A percentile compares a stretch with the other conserved stretches of the same genome.
These are phyloP conservation scores for Hydrotaea diabolus DNA, from an alignment of 2,888 invertebrate species.

Conservation along the genomic window DNA sequence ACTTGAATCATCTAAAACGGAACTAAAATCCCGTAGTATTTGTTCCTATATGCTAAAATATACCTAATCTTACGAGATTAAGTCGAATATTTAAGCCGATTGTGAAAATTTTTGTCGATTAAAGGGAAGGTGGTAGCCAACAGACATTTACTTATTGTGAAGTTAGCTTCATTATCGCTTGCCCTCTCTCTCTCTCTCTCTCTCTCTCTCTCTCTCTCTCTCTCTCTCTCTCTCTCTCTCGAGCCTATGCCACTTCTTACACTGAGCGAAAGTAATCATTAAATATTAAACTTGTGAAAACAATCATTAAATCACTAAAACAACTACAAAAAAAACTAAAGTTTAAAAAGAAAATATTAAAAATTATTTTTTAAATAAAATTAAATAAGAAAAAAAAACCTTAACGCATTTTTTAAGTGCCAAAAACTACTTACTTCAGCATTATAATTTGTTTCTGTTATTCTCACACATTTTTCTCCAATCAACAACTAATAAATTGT, in stretches of 20 bases:
- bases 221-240: neutral
- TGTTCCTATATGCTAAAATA: no score
- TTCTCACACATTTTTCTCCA: slow-evolving; percentile 36
- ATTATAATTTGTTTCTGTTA: slow-evolving; percentile 11
- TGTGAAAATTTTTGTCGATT: no score
- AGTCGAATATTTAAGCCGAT: no score
- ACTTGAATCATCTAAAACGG: no score
- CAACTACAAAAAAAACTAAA: slow-evolving; percentile 10
- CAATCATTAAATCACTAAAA: slow-evolving; percentile 58
- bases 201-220: slow-evolving; percentile 3
- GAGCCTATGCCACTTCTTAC: neutral
- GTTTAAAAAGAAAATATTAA: neutral
- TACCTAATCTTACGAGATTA: no score
- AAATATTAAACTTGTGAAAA: slow-evolving; percentile 48
- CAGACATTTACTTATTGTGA: no score
- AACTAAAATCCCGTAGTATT: no score
- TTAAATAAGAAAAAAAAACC: slow-evolving; percentile 40
- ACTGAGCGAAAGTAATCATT: slow-evolving; percentile 12
- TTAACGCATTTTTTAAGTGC: slow-evolving; percentile 69
- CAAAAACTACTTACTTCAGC: slow-evolving; percentile 59
- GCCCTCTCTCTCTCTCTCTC: neutral
- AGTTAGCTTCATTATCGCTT: neutral
- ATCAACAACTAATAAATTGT: neutral
- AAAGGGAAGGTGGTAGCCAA: no score
- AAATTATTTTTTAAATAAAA: slow-evolving; percentile 39